Evolutionary conservation across 2,888 invertebrate species (phyloP).

Genomic region (Andrena hattorfiana): DNA sequence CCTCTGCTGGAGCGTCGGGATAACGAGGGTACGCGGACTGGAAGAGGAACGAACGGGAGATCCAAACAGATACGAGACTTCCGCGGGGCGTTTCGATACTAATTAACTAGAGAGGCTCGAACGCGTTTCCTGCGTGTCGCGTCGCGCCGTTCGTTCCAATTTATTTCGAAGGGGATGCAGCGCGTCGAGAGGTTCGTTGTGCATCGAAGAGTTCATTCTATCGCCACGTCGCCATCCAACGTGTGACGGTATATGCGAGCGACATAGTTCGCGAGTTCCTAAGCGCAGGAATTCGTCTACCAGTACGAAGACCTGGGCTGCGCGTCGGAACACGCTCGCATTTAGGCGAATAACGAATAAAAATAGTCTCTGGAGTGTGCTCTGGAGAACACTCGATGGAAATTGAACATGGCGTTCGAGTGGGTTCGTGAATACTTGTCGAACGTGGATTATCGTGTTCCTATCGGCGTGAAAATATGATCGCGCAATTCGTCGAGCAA

Average conservation of each 20-base stretch:
- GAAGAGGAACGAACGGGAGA: not conserved
- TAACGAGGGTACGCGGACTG: not conserved
- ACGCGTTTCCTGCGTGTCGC: not conserved
- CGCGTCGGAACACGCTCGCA: too few species aligned
- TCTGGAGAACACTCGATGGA: too few species aligned
- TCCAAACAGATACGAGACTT: not conserved
- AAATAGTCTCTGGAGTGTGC: too few species aligned
- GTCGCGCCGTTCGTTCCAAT: not conserved
- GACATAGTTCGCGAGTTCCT: too few species aligned
- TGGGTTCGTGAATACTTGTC: constrained; percentile 39
- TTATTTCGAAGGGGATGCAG: not conserved
- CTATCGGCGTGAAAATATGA: constrained; percentile 50
- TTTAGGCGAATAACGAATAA: too few species aligned
- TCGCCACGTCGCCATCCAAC: too few species aligned
- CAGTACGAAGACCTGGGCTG: too few species aligned
- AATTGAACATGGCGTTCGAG: too few species aligned
- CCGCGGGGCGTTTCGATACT: not conserved
- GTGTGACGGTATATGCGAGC: too few species aligned
- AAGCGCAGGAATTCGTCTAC: too few species aligned
- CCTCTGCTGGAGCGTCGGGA: not conserved
- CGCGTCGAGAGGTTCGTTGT: not conserved
- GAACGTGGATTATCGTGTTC: constrained; percentile 39
- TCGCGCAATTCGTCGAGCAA: constrained; percentile 2
- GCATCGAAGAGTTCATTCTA: not conserved
- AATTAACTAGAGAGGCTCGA: not conserved